Conservation (phyloP, 2,113 vertebrate species). For the Centrocercus urophasianus region DNA sequence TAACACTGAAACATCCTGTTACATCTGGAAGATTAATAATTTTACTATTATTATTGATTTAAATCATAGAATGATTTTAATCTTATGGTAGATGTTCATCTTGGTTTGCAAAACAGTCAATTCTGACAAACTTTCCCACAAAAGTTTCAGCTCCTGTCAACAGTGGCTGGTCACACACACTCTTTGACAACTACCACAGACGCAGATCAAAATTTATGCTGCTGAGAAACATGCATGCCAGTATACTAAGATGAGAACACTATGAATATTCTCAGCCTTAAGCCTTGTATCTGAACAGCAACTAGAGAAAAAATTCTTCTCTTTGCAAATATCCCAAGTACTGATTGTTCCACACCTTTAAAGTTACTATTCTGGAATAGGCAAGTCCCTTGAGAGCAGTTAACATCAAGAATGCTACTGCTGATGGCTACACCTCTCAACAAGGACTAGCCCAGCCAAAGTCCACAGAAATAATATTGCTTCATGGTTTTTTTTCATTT, state of each 20-base stretch:
- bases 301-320: not conserved
- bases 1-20: not conserved
- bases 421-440: not conserved
- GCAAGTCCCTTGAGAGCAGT: not conserved
- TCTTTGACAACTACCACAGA: not conserved
- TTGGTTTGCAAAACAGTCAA: not conserved
- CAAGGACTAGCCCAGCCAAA: not conserved
- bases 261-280: not conserved
- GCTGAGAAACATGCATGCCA: not conserved
- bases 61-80: not conserved
- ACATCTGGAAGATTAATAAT: not conserved
- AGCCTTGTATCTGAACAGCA: not conserved
- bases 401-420: not conserved
- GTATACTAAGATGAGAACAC: not conserved
- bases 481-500: not conserved
- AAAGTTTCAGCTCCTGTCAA: not conserved
- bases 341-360: not conserved
- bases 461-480: not conserved
- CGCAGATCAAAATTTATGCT: not conserved
- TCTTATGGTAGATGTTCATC: not conserved
- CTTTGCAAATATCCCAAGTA: not conserved
- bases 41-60: not conserved
- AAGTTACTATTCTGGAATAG: not conserved
- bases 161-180: not conserved
- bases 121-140: not conserved